Evolutionary conservation across 2,888 invertebrate genomes (phyloP).

Genomic region (Coelopa pilipes): DNA sequence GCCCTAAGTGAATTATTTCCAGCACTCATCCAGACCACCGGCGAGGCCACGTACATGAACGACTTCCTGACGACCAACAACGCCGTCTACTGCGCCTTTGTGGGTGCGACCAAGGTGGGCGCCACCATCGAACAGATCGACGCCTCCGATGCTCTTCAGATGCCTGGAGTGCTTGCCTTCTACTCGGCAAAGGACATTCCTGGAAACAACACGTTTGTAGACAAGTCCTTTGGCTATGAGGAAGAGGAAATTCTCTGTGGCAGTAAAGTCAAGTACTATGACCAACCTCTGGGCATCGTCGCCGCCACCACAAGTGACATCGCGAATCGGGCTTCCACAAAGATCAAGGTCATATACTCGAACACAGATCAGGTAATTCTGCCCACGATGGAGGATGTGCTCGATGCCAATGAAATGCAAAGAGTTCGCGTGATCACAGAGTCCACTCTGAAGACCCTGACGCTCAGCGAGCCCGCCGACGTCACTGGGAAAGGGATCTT

Average conservation of each 20-base stretch:
- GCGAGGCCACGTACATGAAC: slow-evolving; percentile 80
- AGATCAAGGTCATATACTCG: slow-evolving; percentile 69
- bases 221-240: slow-evolving; percentile 59
- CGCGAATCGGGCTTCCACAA: slow-evolving; percentile 70
- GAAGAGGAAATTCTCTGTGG: slow-evolving; percentile 62
- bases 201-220: slow-evolving; percentile 71
- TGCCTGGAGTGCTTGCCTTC: slow-evolving; percentile 73
- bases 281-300: slow-evolving; percentile 79
- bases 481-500: slow-evolving; percentile 67
- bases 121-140: slow-evolving; percentile 73
- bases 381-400: slow-evolving; percentile 64
- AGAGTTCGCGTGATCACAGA: slow-evolving; percentile 41
- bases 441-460: slow-evolving; percentile 37
- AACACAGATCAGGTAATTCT: slow-evolving; percentile 38
- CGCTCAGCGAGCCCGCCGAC: slow-evolving; percentile 38
- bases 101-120: slow-evolving; percentile 70
- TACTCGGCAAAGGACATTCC: slow-evolving; percentile 75
- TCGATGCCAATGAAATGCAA: slow-evolving; percentile 54
- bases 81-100: slow-evolving; percentile 74
- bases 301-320: slow-evolving; percentile 72
- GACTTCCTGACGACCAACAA: slow-evolving; percentile 74
- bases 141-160: slow-evolving; percentile 70
- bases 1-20: neutral
- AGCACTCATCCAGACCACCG: slow-evolving; percentile 74
- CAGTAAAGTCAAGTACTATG: slow-evolving; percentile 69